A percentile compares a stretch with the other conserved stretches of the same genome.
Evolutionary conservation across 1,140 invertebrate species (phyloP).

Genomic region (Sitodiplosis mosellana): DNA sequence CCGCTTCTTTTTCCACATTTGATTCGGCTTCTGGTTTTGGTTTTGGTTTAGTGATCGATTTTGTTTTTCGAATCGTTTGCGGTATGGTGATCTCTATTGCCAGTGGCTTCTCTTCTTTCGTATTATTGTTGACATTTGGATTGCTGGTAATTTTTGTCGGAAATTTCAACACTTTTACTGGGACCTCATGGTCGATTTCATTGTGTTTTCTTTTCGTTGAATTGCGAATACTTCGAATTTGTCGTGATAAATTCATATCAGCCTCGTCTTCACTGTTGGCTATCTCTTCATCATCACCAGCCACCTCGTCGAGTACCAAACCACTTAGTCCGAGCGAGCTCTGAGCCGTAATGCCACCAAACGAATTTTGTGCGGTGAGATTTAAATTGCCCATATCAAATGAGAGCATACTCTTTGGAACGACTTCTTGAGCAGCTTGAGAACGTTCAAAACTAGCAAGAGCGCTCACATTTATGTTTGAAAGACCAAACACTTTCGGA

Average conservation of each 20-base stretch:
- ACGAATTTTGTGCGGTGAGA: no score
- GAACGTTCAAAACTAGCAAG: no score
- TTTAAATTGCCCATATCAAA: no score
- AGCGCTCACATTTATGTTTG: slow-evolving; percentile 1
- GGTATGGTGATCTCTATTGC: no score
- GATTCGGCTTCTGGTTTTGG: background rate
- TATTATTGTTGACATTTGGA: no score
- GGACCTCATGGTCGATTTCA: no score
- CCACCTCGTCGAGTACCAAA: slow-evolving; percentile 1
- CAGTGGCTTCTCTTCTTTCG: no score
- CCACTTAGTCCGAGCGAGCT: no score
- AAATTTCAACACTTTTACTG: background rate
- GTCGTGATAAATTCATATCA: background rate
- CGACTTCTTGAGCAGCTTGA: no score
- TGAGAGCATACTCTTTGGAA: no score
- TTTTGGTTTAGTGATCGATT: background rate
- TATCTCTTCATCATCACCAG: slow-evolving; percentile 20
- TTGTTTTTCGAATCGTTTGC: background rate
- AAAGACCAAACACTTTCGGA: background rate
- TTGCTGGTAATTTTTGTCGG: background rate
- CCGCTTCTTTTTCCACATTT: background rate
- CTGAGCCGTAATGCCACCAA: no score
- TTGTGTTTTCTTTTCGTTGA: background rate
- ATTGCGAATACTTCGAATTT: background rate
- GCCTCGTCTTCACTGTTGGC: slow-evolving; percentile 18